Percentiles rank a stretch among this genome's conserved stretches.
Conservation (phyloP, 2,113 vertebrate genomes). For the Upupa epops region DNA sequence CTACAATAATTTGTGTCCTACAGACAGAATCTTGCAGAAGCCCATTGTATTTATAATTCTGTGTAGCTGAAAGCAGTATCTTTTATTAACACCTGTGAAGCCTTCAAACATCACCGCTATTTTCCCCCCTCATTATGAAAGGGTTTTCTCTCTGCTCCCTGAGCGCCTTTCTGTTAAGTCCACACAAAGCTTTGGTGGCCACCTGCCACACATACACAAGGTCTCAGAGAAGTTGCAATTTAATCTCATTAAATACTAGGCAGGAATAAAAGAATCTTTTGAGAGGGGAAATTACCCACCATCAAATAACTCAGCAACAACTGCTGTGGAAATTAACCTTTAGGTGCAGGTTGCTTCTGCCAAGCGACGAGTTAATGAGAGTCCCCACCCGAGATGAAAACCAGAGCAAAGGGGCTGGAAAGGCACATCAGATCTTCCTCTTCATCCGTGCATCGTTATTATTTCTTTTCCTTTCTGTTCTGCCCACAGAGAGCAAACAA, state of each 20-base stretch:
- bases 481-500: slow-evolving; percentile 61
- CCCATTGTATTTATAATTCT: slow-evolving; percentile 59
- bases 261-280: slow-evolving; percentile 57
- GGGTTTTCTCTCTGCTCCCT: slow-evolving; percentile 34
- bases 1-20: slow-evolving; percentile 28
- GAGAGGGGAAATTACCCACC: slow-evolving; percentile 39
- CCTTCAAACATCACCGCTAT: slow-evolving; percentile 25
- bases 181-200: slow-evolving; percentile 55
- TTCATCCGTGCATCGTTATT: slow-evolving; percentile 30
- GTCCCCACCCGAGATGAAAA: slow-evolving; percentile 62
- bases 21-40: slow-evolving; percentile 9
- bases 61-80: slow-evolving; percentile 27
- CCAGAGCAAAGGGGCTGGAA: slow-evolving; percentile 42
- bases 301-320: slow-evolving; percentile 62
- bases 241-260: slow-evolving; percentile 59
- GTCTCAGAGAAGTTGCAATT: slow-evolving; percentile 45
- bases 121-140: slow-evolving; percentile 56
- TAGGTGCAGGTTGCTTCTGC: slow-evolving; percentile 39
- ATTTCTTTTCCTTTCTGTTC: slow-evolving; percentile 29
- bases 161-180: slow-evolving; percentile 46
- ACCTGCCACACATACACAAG: slow-evolving; percentile 52
- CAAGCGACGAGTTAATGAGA: slow-evolving; percentile 42
- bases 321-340: slow-evolving; percentile 55
- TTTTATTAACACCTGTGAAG: slow-evolving; percentile 57
- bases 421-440: slow-evolving; percentile 41